Percentiles rank a stretch among this genome's conserved stretches.
Evolutionary conservation across 2,113 vertebrate species (phyloP).

Genomic region (Lampris incognitus): DNA sequence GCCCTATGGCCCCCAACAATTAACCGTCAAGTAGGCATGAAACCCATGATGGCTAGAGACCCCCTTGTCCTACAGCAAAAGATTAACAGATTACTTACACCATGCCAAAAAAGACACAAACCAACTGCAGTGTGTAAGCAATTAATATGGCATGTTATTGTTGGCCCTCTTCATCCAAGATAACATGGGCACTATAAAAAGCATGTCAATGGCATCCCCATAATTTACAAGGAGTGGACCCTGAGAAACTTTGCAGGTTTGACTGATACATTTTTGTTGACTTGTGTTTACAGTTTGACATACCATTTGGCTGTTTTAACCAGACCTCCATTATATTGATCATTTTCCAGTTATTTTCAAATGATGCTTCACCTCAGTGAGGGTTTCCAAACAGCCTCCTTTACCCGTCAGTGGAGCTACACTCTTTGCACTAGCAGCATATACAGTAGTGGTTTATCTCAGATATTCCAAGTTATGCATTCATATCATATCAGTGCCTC

Average conservation of each 20-base stretch:
- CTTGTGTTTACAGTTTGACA: not conserved
- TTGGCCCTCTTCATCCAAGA: conserved; percentile 50
- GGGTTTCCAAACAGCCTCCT: not conserved
- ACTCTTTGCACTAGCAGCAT: not conserved
- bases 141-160: conserved; percentile 66
- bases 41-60: conserved; percentile 35
- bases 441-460: conserved; percentile 11
- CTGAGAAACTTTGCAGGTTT: not conserved
- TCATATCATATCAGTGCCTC: conserved; percentile 31
- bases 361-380: not conserved
- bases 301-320: not conserved
- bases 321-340: not conserved
- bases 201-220: conserved; percentile 23
- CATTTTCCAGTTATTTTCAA: not conserved
- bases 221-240: conserved; percentile 13
- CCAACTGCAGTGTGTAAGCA: conserved; percentile 43
- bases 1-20: conserved; percentile 55
- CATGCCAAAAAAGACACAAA: conserved; percentile 65
- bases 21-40: conserved; percentile 60
- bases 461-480: not conserved
- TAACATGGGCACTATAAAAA: conserved; percentile 36
- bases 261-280: not conserved
- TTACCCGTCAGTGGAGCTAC: not conserved
- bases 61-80: conserved; percentile 43
- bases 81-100: conserved; percentile 57